A percentile compares a stretch with the other conserved stretches of the same genome.
These are phyloP conservation scores for Erythrocercus mccallii DNA, from an alignment of 2,113 vertebrate genomes.

Conservation along the genomic window DNA sequence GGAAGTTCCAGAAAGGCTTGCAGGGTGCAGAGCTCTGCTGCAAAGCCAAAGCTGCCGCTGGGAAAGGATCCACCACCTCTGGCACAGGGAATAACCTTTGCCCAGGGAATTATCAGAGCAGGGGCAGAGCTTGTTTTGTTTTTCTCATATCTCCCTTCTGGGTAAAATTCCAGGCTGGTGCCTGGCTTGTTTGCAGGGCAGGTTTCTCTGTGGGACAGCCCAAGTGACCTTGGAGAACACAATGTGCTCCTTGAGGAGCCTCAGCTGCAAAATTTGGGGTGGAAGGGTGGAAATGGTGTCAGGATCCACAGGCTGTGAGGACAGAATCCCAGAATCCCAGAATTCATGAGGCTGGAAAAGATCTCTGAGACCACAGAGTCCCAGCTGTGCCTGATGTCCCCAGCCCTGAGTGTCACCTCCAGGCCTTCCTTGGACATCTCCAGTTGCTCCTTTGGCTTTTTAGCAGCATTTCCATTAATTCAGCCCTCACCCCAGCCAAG, in stretches of 20 bases:
- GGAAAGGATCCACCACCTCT: neutral
- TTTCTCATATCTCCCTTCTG: neutral
- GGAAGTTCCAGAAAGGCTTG: neutral
- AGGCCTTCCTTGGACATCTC: neutral
- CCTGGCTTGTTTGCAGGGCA: neutral
- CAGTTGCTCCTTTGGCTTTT: neutral
- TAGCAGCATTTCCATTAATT: neutral
- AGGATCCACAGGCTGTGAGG: neutral
- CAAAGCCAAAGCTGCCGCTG: neutral
- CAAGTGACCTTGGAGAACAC: neutral
- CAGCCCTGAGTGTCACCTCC: neutral
- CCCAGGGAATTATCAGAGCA: neutral
- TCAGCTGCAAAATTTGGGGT: neutral
- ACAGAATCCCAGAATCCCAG: neutral
- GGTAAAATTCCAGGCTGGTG: neutral
- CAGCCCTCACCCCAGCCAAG: neutral
- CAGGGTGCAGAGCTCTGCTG: neutral
- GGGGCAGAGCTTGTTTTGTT: neutral
- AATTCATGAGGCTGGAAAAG: neutral
- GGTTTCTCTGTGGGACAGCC: neutral
- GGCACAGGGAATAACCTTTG: neutral
- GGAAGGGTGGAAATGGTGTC: rapidly evolving
- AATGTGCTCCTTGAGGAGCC: neutral
- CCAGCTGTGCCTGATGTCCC: neutral
- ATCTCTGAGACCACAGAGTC: rapidly evolving